Conservation (phyloP, 1,140 invertebrate genomes). For the Drosophila bocki region DNA sequence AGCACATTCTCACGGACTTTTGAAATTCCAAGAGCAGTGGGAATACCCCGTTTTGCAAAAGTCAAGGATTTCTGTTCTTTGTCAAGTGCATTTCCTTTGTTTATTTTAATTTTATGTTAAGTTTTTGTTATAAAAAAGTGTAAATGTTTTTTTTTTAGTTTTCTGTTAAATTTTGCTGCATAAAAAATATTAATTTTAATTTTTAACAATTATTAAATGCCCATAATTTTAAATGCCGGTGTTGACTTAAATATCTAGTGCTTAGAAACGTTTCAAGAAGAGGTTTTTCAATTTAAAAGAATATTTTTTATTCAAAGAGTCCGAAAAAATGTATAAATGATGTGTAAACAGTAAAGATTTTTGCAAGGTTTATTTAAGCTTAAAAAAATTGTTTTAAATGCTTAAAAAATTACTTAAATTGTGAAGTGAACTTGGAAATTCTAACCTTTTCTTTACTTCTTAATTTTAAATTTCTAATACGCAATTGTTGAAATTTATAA, state of each 20-base stretch:
- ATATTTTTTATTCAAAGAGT: neutral
- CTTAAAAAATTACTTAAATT: neutral
- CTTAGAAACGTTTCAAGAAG: neutral
- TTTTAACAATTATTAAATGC: neutral
- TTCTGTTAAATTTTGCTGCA: neutral
- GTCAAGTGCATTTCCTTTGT: neutral
- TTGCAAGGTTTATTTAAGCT: too few species aligned
- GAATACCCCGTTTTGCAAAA: neutral
- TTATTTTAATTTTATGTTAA: neutral
- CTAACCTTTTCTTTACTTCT: neutral
- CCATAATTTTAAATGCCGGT: neutral
- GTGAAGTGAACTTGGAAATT: neutral
- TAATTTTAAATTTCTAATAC: neutral
- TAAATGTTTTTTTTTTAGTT: neutral
- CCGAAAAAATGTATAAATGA: neutral
- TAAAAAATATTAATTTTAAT: neutral
- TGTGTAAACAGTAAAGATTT: neutral
- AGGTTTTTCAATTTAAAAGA: neutral
- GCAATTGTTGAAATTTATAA: neutral
- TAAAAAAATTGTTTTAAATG: too few species aligned
- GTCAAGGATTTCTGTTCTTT: neutral
- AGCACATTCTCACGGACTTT: neutral
- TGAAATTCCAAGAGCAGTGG: neutral
- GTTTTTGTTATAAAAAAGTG: neutral
- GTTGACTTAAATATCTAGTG: neutral